A percentile compares a stretch with the other conserved stretches of the same genome.
Evolutionary conservation across 2,797 vertebrate species (phyloP).

Genomic region (Chloroceryle inda): DNA sequence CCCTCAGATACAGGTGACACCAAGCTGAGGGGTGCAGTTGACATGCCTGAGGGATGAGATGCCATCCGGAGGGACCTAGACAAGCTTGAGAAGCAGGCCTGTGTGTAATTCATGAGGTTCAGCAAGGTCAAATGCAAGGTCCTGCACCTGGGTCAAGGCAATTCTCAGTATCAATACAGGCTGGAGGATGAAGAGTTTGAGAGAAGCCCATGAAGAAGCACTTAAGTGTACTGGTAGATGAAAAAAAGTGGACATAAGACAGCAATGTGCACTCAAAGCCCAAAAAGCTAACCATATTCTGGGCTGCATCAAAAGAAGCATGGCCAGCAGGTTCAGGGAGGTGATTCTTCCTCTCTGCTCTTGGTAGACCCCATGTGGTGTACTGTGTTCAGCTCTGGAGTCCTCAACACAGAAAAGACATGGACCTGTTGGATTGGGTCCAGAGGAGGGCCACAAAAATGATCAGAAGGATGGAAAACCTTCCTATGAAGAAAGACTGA

Average conservation of each 20-base stretch:
- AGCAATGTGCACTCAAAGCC: not conserved
- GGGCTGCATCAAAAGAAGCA: not conserved
- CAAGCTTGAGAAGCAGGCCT: too few relatives aligned
- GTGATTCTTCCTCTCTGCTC: not conserved
- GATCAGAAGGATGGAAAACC: not conserved
- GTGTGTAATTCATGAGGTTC: too few relatives aligned
- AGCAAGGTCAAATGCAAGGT: not conserved
- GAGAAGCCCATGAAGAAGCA: not conserved
- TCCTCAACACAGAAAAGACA: not conserved
- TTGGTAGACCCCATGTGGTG: not conserved
- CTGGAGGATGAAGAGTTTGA: not conserved
- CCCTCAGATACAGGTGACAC: too few relatives aligned
- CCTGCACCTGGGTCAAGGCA: not conserved
- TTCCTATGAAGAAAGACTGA: not conserved
- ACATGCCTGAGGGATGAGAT: too few relatives aligned
- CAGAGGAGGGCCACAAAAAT: not conserved
- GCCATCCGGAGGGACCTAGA: too few relatives aligned
- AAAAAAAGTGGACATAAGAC: not conserved
- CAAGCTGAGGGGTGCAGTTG: too few relatives aligned
- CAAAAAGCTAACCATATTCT: not conserved
- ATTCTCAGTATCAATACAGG: rapidly evolving
- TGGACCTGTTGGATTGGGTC: not conserved
- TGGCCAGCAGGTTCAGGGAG: not conserved
- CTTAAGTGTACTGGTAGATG: not conserved
- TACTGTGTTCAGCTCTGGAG: not conserved